Evolutionary conservation across 2,797 vertebrate species (phyloP).

Genomic region (Parauchenoglanis punctatus): DNA sequence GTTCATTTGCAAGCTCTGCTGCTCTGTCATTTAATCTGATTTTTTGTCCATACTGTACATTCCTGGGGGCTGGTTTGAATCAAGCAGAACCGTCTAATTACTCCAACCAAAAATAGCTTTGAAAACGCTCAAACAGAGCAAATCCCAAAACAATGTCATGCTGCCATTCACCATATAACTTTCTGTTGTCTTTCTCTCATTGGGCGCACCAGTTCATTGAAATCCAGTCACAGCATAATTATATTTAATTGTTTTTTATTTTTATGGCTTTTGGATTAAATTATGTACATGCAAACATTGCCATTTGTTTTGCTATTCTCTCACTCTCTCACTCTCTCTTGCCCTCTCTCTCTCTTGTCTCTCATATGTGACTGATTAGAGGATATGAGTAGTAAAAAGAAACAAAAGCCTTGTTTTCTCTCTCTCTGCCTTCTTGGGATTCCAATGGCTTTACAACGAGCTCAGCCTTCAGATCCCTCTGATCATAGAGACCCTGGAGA

Average conservation of each 20-base stretch:
- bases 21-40: conserved; percentile 21
- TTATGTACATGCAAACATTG: conserved; percentile 34
- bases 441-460: conserved; percentile 67
- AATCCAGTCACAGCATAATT: conserved; percentile 49
- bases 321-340: conserved; percentile 58
- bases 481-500: conserved; percentile 67
- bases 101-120: conserved; percentile 64
- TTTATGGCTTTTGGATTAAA: conserved; percentile 38
- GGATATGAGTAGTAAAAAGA: conserved; percentile 62
- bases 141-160: conserved; percentile 7
- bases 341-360: conserved; percentile 54
- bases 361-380: conserved; percentile 77
- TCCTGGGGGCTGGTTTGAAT: conserved; percentile 53
- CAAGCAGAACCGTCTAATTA: conserved; percentile 61
- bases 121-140: conserved; percentile 46
- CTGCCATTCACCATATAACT: conserved; percentile 22
- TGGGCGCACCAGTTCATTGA: neutral
- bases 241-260: conserved; percentile 48
- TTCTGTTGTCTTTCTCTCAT: conserved; percentile 4
- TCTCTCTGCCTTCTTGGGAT: conserved; percentile 62
- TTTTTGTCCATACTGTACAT: conserved; percentile 37
- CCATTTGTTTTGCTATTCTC: conserved; percentile 39
- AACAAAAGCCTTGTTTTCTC: conserved; percentile 67
- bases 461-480: conserved; percentile 63
- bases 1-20: conserved; percentile 7